Percentiles rank a stretch among this genome's conserved stretches.
Evolutionary conservation across 2,888 invertebrate genomes (phyloP).

Genomic region (Nipponacmea schrenckii): DNA sequence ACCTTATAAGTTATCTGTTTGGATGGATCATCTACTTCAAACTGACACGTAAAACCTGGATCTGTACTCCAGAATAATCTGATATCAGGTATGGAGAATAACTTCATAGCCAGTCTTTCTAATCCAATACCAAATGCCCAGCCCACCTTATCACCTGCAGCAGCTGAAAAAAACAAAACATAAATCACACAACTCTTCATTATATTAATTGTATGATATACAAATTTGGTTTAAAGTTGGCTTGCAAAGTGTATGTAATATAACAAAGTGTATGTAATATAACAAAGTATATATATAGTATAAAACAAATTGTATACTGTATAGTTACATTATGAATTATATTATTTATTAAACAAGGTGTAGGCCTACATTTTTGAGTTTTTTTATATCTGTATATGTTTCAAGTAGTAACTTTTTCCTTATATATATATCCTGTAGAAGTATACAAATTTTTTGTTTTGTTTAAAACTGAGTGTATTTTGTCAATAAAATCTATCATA

Average conservation of each 20-base stretch:
- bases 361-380: background rate
- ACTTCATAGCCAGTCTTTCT: constrained; percentile 94
- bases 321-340: no score
- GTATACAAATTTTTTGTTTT: background rate
- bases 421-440: no score
- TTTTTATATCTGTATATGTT: background rate
- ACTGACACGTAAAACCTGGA: constrained; percentile 90
- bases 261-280: no score
- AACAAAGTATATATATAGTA: no score
- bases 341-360: no score
- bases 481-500: no score
- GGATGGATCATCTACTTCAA: constrained; percentile 79
- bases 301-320: no score
- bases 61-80: constrained; percentile 96
- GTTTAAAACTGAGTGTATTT: no score
- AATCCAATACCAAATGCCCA: constrained; percentile 98
- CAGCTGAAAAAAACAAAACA: constrained; percentile 68
- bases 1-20: constrained; percentile 80
- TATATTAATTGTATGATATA: background rate
- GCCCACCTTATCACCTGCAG: constrained; percentile 86
- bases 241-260: background rate
- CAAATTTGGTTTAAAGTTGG: no score
- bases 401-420: no score
- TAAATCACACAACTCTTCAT: background rate
- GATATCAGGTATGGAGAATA: constrained; percentile 96